phyloP scores from a whole-genome alignment of 2,797 vertebrate genomes.

The Mormyrops boulengeri region DNA sequence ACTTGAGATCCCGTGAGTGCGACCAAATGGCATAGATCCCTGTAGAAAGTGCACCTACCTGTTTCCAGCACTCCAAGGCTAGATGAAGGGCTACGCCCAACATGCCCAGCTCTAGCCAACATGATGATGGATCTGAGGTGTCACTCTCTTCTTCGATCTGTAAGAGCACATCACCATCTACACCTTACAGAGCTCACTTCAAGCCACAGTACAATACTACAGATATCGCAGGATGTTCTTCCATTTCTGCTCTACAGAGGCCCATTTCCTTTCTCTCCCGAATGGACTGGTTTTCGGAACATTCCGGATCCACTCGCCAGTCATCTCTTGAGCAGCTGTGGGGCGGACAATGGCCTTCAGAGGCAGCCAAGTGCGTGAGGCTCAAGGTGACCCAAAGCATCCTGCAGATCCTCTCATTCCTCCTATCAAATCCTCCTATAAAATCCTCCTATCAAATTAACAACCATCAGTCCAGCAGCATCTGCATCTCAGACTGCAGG shows the following conservation, averaged over 20 bases:
- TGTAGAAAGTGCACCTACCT: background rate
- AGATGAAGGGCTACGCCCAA: background rate
- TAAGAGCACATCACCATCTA: background rate
- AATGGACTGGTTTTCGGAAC: background rate
- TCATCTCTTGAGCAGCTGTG: background rate
- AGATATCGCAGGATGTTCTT: background rate
- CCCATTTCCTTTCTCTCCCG: background rate
- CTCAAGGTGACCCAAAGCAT: background rate
- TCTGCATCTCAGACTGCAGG: background rate
- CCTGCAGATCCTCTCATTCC: background rate
- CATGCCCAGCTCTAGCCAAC: background rate
- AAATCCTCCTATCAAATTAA: background rate
- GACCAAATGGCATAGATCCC: background rate
- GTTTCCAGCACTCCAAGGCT: background rate
- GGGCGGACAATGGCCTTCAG: background rate
- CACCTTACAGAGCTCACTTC: background rate
- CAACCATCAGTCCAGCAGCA: background rate
- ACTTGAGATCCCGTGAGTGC: background rate
- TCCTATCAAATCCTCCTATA: background rate
- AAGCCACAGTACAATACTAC: background rate
- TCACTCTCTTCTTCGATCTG: background rate
- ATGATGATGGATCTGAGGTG: background rate
- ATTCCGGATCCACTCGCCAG: background rate
- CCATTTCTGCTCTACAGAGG: background rate
- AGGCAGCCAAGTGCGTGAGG: background rate